Conservation (phyloP, 2,797 vertebrate species). For the Enteromius unitaeniatus region DNA sequence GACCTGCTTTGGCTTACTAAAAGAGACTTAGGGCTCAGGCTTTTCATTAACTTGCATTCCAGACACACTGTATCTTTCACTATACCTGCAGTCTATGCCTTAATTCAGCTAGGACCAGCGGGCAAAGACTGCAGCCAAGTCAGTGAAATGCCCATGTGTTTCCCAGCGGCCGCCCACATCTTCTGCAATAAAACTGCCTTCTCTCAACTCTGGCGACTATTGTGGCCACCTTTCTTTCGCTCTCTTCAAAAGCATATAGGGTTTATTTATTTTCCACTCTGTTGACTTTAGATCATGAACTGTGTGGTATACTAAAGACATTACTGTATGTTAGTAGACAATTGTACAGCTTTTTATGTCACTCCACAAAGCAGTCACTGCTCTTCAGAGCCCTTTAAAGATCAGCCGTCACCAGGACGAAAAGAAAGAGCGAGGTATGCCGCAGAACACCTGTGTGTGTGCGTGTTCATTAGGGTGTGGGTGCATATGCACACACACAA, state of each 20-base stretch:
- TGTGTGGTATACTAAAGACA: constrained; percentile 71
- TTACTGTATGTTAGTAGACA: constrained; percentile 76
- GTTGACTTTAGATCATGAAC: constrained; percentile 71
- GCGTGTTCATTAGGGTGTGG: constrained; percentile 30
- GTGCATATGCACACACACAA: constrained; percentile 24
- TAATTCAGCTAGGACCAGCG: constrained; percentile 6
- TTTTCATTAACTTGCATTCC: constrained; percentile 64
- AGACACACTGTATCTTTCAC: constrained; percentile 56
- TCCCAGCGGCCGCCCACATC: constrained; percentile 55
- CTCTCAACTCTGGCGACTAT: constrained; percentile 63
- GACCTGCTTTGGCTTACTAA: constrained; percentile 62
- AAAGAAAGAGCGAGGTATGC: constrained; percentile 52
- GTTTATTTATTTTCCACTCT: constrained; percentile 47
- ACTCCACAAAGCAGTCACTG: constrained; percentile 58
- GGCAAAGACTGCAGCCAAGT: constrained; percentile 53
- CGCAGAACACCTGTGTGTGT: constrained; percentile 59
- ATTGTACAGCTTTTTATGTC: constrained; percentile 58
- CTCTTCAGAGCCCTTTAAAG: constrained; percentile 71
- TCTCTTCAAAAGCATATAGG: neutral
- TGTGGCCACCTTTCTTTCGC: constrained; percentile 60
- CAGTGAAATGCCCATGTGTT: constrained; percentile 62
- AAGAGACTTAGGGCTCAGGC: constrained; percentile 54
- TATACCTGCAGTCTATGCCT: constrained; percentile 17
- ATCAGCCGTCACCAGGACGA: constrained; percentile 57
- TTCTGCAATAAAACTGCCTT: constrained; percentile 74